These are phyloP conservation scores for Recurvirostra avosetta DNA, from an alignment of 2,113 vertebrate species.

Conservation along the genomic window DNA sequence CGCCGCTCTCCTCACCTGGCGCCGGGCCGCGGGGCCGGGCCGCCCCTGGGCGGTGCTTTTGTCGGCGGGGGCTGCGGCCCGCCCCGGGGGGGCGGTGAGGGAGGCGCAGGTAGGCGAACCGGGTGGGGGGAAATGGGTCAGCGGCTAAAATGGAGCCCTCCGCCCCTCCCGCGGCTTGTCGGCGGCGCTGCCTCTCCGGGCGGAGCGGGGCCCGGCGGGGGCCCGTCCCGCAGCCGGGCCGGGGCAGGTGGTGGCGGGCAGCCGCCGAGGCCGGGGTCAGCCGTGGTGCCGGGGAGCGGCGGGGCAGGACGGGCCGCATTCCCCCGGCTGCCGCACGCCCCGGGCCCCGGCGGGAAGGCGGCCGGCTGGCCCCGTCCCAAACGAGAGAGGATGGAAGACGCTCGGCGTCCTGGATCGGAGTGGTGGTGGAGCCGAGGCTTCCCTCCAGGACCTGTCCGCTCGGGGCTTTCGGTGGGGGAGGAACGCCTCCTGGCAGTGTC, in stretches of 20 bases:
- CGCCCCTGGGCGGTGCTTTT: background rate
- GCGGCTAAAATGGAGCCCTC: background rate
- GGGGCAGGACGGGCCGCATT: no score
- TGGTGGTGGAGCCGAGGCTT: no score
- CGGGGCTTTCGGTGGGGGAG: background rate
- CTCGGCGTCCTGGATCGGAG: background rate
- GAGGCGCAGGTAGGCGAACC: background rate
- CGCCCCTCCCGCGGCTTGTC: background rate
- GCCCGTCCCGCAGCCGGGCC: background rate
- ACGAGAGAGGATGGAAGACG: background rate
- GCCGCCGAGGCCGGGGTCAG: no score
- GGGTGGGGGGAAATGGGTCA: background rate
- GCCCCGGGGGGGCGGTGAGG: background rate
- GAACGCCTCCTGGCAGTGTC: background rate
- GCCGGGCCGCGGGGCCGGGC: background rate
- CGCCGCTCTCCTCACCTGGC: background rate
- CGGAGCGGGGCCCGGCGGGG: background rate
- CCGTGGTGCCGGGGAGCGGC: no score
- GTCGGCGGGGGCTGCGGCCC: background rate
- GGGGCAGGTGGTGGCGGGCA: background rate
- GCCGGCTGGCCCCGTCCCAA: background rate
- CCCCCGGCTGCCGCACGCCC: no score
- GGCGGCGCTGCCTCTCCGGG: background rate
- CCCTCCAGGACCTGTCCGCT: background rate
- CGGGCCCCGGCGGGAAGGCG: no score